A percentile compares a stretch with the other conserved stretches of the same genome.
Evolutionary conservation across 2,113 vertebrate genomes (phyloP).

Genomic region (Pterocles burchelli): DNA sequence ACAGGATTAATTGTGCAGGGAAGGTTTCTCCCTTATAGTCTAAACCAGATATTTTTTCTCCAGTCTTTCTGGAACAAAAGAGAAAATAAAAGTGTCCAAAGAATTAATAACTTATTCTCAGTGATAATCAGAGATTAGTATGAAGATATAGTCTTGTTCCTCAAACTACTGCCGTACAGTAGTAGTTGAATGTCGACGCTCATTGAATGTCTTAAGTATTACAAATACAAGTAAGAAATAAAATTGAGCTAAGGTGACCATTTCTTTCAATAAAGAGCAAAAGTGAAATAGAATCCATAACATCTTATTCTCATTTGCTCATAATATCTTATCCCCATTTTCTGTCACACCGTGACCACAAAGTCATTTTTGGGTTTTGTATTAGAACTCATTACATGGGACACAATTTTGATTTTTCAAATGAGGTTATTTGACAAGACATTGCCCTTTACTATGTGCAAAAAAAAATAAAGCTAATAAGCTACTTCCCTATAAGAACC

Average conservation of each 20-base stretch:
- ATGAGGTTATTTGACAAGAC: neutral
- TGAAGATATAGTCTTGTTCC: neutral
- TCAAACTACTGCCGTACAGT: neutral
- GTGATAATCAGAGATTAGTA: constrained; percentile 21
- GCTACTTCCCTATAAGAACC: neutral
- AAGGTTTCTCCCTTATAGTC: constrained; percentile 29
- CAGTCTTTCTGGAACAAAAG: constrained; percentile 17
- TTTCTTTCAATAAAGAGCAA: neutral
- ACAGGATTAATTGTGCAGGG: constrained; percentile 58
- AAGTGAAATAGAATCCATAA: neutral
- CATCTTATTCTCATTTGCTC: neutral
- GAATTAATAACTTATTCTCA: constrained; percentile 34
- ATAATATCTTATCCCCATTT: neutral
- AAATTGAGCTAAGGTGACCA: neutral
- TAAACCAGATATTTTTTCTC: constrained; percentile 26
- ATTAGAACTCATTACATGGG: neutral
- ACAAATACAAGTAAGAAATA: neutral
- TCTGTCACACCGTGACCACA: neutral
- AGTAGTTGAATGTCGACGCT: too few species aligned
- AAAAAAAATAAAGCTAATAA: neutral
- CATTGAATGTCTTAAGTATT: neutral
- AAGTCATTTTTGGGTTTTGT: neutral
- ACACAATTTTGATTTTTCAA: neutral
- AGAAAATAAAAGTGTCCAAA: constrained; percentile 4
- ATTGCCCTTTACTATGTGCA: neutral